phyloP scores from a whole-genome alignment of 2,113 vertebrate species.

The Pachyramphus minor region DNA sequence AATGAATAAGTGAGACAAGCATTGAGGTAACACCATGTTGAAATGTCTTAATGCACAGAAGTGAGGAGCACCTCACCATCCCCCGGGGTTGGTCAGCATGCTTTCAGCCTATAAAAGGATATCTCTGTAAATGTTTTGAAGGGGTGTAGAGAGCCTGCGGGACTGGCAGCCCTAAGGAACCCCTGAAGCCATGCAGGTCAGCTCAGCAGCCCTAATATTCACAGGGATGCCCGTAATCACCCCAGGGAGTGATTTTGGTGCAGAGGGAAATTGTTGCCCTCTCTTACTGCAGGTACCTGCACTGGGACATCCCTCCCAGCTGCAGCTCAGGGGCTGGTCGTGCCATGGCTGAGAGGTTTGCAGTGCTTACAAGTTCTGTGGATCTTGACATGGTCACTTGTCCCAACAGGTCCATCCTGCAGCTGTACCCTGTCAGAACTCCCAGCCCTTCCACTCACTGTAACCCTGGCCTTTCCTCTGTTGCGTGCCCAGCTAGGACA shows the following conservation, averaged over 20 bases:
- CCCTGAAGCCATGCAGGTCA: accelerated
- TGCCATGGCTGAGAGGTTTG: background rate
- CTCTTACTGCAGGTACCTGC: background rate
- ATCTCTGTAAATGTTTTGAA: background rate
- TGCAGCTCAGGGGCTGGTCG: accelerated
- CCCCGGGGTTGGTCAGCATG: accelerated
- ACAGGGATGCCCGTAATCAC: accelerated
- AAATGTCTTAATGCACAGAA: background rate
- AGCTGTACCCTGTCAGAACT: background rate
- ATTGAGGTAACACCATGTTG: background rate
- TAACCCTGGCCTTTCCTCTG: accelerated
- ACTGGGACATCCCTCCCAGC: background rate
- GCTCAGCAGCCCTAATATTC: accelerated
- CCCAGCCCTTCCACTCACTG: background rate
- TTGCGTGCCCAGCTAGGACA: background rate
- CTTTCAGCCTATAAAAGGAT: background rate
- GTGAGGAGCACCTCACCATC: background rate
- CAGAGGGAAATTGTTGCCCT: background rate
- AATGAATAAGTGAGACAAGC: background rate
- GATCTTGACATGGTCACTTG: background rate
- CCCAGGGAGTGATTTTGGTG: background rate
- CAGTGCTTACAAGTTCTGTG: background rate
- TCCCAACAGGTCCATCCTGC: background rate
- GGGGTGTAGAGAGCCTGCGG: background rate
- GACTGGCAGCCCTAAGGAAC: background rate